A percentile compares a stretch with the other conserved stretches of the same genome.
These are phyloP conservation scores for Drosophila erecta DNA, from an alignment of 1,140 invertebrate genomes.

Conservation along the genomic window DNA sequence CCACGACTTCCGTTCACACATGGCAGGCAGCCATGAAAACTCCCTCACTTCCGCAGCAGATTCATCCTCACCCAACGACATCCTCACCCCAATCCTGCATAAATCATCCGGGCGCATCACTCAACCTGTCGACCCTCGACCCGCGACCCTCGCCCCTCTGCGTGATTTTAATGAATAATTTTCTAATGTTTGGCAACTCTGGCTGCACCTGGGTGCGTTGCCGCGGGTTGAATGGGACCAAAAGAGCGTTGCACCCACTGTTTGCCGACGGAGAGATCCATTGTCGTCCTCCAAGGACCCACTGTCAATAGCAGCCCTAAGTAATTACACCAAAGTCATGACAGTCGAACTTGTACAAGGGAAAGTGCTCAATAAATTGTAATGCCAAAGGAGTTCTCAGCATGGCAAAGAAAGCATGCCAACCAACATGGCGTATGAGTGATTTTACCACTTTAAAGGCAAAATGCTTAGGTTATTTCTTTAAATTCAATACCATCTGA, in stretches of 20 bases:
- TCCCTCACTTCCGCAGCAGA: constrained; percentile 29
- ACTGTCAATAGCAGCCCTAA: constrained; percentile 28
- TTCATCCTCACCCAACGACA: constrained; percentile 14
- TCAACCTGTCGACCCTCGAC: constrained; percentile 56
- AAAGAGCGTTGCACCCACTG: constrained; percentile 24
- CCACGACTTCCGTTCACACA: constrained; percentile 47
- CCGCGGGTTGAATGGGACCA: not conserved
- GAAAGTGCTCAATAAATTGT: not conserved
- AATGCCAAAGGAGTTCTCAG: not conserved
- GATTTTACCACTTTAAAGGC: too few relatives aligned
- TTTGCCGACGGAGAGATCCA: not conserved
- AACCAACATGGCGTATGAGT: not conserved
- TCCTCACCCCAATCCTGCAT: constrained; percentile 40
- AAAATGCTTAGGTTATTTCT: too few relatives aligned
- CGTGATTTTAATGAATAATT: constrained; percentile 74
- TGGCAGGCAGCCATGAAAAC: constrained; percentile 48
- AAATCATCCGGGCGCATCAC: constrained; percentile 63
- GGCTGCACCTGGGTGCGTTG: constrained; percentile 16
- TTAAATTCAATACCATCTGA: too few relatives aligned
- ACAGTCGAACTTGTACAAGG: constrained; percentile 13
- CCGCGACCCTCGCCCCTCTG: constrained; percentile 13
- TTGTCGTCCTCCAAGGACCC: constrained; percentile 12
- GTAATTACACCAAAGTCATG: constrained; percentile 32
- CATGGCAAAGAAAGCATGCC: not conserved
- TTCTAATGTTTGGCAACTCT: constrained; percentile 59